Evolutionary conservation across 2,888 invertebrate species (phyloP).

Genomic region (Dermolepida albohirtum): DNA sequence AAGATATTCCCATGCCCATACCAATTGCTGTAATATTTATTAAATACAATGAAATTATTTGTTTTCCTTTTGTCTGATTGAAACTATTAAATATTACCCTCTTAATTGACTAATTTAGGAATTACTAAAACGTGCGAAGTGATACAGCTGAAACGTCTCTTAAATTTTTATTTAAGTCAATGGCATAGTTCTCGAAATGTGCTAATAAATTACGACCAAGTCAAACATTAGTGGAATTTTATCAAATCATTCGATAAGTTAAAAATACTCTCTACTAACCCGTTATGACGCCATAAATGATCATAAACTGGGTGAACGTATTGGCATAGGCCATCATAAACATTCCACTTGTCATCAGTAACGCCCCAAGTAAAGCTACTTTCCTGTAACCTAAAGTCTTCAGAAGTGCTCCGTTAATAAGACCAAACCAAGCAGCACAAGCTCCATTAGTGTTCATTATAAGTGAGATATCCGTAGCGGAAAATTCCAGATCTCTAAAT

Average conservation of each 20-base stretch:
- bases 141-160: no score
- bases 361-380: conserved; percentile 69
- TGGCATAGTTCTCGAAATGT: no score
- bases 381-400: conserved; percentile 72
- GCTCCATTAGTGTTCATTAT: conserved; percentile 73
- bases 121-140: no score
- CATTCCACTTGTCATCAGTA: conserved; percentile 68
- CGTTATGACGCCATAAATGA: conserved; percentile 73
- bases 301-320: conserved; percentile 68
- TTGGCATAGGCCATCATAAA: conserved; percentile 68
- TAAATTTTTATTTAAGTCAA: no score
- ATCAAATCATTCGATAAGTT: no score
- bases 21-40: conserved; percentile 52
- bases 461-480: conserved; percentile 69
- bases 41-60: no score
- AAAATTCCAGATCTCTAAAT: conserved; percentile 67
- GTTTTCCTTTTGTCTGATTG: no score
- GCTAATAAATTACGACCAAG: no score
- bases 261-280: conserved; percentile 61
- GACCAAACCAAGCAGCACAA: conserved; percentile 72
- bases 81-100: no score
- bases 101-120: no score
- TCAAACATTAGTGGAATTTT: no score
- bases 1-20: conserved; percentile 35
- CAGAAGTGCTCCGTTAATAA: conserved; percentile 72